Conservation (phyloP, 2,113 vertebrate genomes). For the Alethe diademata region DNA sequence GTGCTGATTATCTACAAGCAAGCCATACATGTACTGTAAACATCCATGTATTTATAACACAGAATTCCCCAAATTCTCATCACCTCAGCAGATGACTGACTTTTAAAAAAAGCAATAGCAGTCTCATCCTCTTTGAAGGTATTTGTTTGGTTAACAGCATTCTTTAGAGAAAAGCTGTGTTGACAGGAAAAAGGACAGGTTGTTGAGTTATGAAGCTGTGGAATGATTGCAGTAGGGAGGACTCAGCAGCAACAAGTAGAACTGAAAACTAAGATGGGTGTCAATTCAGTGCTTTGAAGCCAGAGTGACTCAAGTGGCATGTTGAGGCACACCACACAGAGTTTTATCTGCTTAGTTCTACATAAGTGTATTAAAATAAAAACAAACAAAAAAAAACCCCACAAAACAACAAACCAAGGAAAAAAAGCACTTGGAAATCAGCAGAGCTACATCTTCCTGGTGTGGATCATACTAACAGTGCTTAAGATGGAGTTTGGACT, state of each 20-base stretch:
- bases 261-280: neutral
- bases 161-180: neutral
- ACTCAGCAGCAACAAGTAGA: neutral
- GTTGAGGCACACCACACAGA: neutral
- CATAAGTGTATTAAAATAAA: neutral
- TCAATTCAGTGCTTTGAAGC: neutral
- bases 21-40: neutral
- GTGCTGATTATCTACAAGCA: neutral
- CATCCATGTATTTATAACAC: neutral
- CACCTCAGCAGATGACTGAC: neutral
- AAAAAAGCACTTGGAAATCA: neutral
- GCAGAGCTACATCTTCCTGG: neutral
- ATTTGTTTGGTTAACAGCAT: neutral
- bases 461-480: neutral
- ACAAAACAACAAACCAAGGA: accelerated
- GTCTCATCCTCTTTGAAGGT: neutral
- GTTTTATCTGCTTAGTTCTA: neutral
- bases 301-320: neutral
- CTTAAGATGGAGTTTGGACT: neutral
- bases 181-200: neutral
- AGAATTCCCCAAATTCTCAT: constrained; percentile 9
- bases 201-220: neutral
- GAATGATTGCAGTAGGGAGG: neutral
- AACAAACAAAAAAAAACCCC: accelerated
- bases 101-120: neutral